These are phyloP conservation scores for Eriosoma lanigerum DNA, from an alignment of 1,140 invertebrate genomes.

Conservation along the genomic window DNA sequence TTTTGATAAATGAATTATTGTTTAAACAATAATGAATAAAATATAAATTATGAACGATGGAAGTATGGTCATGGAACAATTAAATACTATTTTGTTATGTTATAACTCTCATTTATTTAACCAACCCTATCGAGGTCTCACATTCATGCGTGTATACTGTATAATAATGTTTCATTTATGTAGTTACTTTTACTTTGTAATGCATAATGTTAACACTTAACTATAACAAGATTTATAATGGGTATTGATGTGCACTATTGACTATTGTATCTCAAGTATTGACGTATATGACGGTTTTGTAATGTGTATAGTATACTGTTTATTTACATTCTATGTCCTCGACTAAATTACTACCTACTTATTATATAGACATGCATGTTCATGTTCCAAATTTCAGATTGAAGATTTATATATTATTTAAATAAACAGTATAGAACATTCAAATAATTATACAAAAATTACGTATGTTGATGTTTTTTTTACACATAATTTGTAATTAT, in stretches of 20 bases:
- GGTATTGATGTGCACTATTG: slow-evolving; percentile 33
- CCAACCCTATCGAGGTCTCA: slow-evolving; percentile 28
- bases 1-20: too few species aligned
- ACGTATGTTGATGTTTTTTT: too few species aligned
- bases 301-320: not conserved
- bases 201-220: not conserved
- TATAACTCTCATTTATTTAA: slow-evolving; percentile 17
- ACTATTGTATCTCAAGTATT: not conserved
- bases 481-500: too few species aligned
- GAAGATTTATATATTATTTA: not conserved
- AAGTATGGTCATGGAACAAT: too few species aligned
- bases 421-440: not conserved
- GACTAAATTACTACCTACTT: not conserved
- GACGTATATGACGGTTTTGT: slow-evolving; percentile 6
- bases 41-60: too few species aligned
- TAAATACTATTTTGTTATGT: too few species aligned
- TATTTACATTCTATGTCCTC: not conserved
- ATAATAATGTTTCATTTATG: not conserved
- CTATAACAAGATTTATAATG: slow-evolving; percentile 14
- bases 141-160: not conserved
- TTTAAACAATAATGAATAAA: too few species aligned
- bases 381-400: not conserved
- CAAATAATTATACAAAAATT: too few species aligned
- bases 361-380: slow-evolving; percentile 1
- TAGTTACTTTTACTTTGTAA: slow-evolving; percentile 33